phyloP scores from a whole-genome alignment of 2,113 vertebrate species.

The Pseudorasbora parva region DNA sequence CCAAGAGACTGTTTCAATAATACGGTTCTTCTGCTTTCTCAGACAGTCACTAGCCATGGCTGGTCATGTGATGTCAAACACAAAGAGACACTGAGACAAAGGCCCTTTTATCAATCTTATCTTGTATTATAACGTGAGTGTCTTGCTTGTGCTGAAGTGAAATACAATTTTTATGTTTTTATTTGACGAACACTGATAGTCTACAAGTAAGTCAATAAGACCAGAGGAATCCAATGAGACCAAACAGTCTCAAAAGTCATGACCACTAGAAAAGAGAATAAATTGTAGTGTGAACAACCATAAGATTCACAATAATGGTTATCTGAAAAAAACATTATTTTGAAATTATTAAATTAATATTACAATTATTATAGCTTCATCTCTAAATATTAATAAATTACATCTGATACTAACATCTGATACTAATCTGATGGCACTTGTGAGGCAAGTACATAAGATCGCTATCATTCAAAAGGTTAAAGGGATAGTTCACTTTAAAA shows the following conservation, averaged over 20 bases:
- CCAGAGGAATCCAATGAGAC: background rate
- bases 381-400: background rate
- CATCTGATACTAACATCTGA: background rate
- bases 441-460: background rate
- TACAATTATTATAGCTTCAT: background rate
- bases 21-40: background rate
- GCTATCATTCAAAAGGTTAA: background rate
- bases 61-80: background rate
- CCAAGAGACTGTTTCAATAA: slow-evolving; percentile 15
- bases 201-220: background rate
- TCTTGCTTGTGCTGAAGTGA: background rate
- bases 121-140: background rate
- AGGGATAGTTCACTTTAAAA: no score
- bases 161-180: no score
- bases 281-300: background rate
- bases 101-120: background rate
- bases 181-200: slow-evolving; percentile 7
- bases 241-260: background rate
- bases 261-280: background rate
- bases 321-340: background rate
- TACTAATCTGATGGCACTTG: background rate
- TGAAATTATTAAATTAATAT: background rate
- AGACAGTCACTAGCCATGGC: background rate
- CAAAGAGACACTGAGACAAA: background rate
- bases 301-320: background rate